Conservation (phyloP, 2,113 vertebrate genomes). For the Felis catus region F.catus_Fca126_mat1.0 CM031412.1:180576501-180577000, state of each 20-base stretch:
- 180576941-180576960: constrained; percentile 78
- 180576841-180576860: no score
- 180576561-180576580: constrained; percentile 63
- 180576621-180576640: constrained; percentile 84
- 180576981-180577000: constrained; percentile 57
- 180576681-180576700: constrained; percentile 78
- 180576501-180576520: neutral
- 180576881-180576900: neutral
- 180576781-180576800: neutral
- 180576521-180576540: constrained; percentile 28
- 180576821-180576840: neutral
- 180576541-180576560: constrained; percentile 46
- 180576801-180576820: neutral
- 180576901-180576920: constrained; percentile 77
- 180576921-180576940: constrained; percentile 81
- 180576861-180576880: neutral
- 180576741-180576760: constrained; percentile 42
- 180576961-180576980: constrained; percentile 70
- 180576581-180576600: constrained; percentile 67
- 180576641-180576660: constrained; percentile 83
- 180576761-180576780: neutral
- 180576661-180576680: constrained; percentile 70
- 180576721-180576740: constrained; percentile 74
- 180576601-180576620: constrained; percentile 66
- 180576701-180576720: constrained; percentile 80